Evolutionary conservation across 37 sponge, comb jelly and placozoan genomes (phyloP), one percentile per base, ranked within the genome.

Genomic region (Diacarnus erythraeanus): DNA sequence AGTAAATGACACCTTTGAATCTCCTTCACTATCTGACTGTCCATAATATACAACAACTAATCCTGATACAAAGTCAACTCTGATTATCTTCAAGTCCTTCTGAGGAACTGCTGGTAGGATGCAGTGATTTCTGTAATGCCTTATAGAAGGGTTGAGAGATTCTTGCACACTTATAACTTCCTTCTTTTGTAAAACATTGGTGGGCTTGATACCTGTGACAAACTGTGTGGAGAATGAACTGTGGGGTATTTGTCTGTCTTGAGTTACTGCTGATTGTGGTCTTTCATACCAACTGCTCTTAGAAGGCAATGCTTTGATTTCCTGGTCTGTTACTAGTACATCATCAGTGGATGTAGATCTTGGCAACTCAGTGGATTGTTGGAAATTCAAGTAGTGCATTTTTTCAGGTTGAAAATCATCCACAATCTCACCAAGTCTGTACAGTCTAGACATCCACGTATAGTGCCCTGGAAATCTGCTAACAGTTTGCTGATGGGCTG

Each of bases 1-100:
- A 30, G 30, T 6, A 41, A 22, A 2, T 18, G 38, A 33, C 18
- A 31, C 41, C 3, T 39, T 6, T 18, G 38, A 0, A 8, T 39
- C 63, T 10, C 33, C n/a, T 10, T 57, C 64, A 20, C 43, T 63
- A 2, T 9, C 60, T 4, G 12, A 21, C 38, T 41, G 21, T 9
- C 71, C 77, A 31, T 68, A 81, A 60, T 81, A 87, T 2, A 18
- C 81, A 57, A 87, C 82, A 47, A 87, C 82, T 44, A 74, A 25
- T 35, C 40, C 72, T n/a, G 83, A 44, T 5, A 59, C 57, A 65
- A 74, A 64, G 0, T 30, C 66, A 17, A 82, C 57, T 15, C 65
- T 54, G 17, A 65, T 54, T 29, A 74, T 56, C 27, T 38, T 44
- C 4, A 22, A 36, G 3, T 74, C 75, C 18, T 30, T 54, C n/a